Base-by-base conservation (phyloP, 2,797 vertebrate genomes). In the Potorous gilbertii region DNA sequence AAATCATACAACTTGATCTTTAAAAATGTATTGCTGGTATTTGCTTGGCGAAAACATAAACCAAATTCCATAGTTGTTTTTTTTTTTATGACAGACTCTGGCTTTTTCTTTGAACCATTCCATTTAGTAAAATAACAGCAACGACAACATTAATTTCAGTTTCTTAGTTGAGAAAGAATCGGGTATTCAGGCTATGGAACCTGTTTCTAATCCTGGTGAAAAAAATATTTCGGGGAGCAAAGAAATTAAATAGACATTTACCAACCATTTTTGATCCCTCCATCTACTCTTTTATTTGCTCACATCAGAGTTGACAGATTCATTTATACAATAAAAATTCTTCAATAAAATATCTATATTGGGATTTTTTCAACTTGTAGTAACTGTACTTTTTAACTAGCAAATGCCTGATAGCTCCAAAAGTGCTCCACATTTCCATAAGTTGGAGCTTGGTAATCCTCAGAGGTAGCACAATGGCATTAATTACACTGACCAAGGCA, bases 401-500 rank as follows among this genome's bases (percentile, higher is more conserved):
- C 29, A 46, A n/a, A 81, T 46, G 16, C 21, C 40, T 46, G n/a
- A 10, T 46, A 81, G 40, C 18, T 2, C 66, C 94, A 97, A 96
- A 96, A 92, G 74, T 34, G 50, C 95, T 54, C 90, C 62, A 94
- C 95, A 97, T 97, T 98, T 98, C 90, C 97, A 97, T 97, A 97
- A 97, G 29, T 98, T 98, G 97, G 95, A 97, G 56, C 96, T 97
- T 97, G 93, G 97, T 97, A 94, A 95, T 96, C 94, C 91, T 74
- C 96, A 97, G 97, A 98, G 95, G 93, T 93, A 81, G 40, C 40
- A 92, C 94, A 98, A 94, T 96, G 94, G 93, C 16, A 54, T 98
- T 98, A 98, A 98, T 98, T 98, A 97, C 34, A 94, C 57, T 87
- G 96, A 96, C 94, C 96, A 96, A 98, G 96, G 66, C 93, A 98